Conservation (phyloP, 2,888 invertebrate genomes). For the Cataglyphis albicans region DNA sequence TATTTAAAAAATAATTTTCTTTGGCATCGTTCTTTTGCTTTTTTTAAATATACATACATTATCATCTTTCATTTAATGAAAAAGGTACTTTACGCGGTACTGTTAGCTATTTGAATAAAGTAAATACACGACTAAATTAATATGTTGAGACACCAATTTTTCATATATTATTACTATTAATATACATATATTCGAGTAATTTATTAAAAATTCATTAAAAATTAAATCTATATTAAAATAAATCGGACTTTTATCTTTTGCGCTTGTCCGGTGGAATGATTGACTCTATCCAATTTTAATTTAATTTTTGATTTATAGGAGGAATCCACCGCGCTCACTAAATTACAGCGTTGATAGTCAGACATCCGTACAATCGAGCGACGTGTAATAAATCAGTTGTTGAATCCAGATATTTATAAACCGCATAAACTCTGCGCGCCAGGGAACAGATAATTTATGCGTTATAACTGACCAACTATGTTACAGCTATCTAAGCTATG, state of each 20-base stretch:
- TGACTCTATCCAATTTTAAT: neutral
- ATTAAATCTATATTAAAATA: neutral
- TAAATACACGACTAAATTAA: neutral
- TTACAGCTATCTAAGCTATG: slow-evolving; percentile 42
- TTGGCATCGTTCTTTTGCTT: neutral
- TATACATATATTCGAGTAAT: neutral
- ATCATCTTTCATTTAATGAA: neutral
- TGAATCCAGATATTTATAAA: slow-evolving; percentile 62
- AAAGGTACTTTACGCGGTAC: too few species aligned
- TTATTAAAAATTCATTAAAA: neutral
- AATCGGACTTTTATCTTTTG: neutral
- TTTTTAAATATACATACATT: neutral
- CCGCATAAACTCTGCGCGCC: slow-evolving; percentile 43
- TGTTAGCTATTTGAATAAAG: neutral
- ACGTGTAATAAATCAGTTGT: slow-evolving; percentile 18
- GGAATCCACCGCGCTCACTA: slow-evolving; percentile 38
- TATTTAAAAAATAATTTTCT: neutral
- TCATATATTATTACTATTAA: neutral
- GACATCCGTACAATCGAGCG: neutral
- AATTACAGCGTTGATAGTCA: slow-evolving; percentile 48
- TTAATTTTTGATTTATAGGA: slow-evolving; percentile 9
- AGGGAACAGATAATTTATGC: slow-evolving; percentile 48
- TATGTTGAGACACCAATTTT: neutral
- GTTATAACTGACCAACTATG: slow-evolving; percentile 51
- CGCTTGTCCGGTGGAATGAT: neutral